phyloP scores from a whole-genome alignment of 2,888 invertebrate species.

The Eristalinus aeneus region DNA sequence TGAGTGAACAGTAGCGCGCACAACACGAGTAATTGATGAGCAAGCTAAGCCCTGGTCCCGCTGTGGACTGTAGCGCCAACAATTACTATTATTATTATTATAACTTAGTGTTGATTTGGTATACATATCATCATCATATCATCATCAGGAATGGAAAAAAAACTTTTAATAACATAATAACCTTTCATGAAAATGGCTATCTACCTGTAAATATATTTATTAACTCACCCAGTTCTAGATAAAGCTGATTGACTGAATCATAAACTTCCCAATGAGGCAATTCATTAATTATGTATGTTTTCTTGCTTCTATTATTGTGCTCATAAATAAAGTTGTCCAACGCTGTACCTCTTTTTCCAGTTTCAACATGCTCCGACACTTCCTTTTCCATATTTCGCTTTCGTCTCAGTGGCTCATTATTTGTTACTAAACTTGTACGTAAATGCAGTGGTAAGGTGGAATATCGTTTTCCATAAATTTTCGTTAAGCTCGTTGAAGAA shows the following conservation, averaged over 20 bases:
- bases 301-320: conserved; percentile 37
- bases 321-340: conserved; percentile 49
- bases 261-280: conserved; percentile 94
- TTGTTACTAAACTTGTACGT: background rate
- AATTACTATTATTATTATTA: no score
- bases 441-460: background rate
- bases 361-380: conserved; percentile 40
- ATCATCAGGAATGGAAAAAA: no score
- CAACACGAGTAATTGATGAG: no score
- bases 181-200: no score
- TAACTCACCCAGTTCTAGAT: conserved; percentile 88
- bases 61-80: no score
- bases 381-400: conserved; percentile 58
- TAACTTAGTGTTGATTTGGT: no score
- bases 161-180: no score
- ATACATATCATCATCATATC: no score
- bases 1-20: no score
- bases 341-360: conserved; percentile 4
- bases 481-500: background rate
- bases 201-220: no score
- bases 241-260: conserved; percentile 94
- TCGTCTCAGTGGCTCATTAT: background rate
- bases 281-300: conserved; percentile 65
- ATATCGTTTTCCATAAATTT: background rate
- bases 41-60: no score